Conservation (phyloP, 2,797 vertebrate species). For the Agapornis canus region DNA sequence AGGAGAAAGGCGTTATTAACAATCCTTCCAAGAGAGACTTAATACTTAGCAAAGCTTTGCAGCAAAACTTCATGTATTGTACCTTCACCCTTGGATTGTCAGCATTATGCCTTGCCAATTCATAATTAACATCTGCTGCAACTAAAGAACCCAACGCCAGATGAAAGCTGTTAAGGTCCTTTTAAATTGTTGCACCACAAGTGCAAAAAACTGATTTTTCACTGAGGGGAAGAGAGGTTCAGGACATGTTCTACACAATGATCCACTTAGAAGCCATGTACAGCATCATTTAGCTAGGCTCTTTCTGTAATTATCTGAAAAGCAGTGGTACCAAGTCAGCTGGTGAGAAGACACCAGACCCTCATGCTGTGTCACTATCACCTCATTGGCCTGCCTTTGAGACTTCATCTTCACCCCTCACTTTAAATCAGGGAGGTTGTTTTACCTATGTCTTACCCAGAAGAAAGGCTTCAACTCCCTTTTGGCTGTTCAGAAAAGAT, state of each 20-base stretch:
- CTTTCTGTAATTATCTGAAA: background rate
- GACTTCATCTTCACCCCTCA: background rate
- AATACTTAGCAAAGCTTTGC: background rate
- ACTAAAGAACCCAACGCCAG: background rate
- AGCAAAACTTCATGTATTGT: constrained; percentile 7
- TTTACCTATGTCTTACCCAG: background rate
- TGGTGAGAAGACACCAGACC: background rate
- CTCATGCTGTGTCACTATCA: rapidly evolving
- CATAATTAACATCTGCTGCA: constrained; percentile 44
- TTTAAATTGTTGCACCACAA: background rate
- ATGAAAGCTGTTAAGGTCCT: background rate
- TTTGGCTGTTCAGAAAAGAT: background rate
- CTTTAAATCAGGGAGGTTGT: background rate
- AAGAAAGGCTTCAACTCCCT: background rate
- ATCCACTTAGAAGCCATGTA: background rate
- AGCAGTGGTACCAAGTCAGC: background rate
- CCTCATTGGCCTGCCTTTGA: background rate
- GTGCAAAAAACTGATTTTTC: background rate
- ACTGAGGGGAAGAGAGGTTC: background rate
- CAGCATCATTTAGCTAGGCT: background rate
- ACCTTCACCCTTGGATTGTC: constrained; percentile 7
- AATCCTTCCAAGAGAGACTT: background rate
- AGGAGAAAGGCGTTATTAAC: background rate
- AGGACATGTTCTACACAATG: background rate
- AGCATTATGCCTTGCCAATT: constrained; percentile 29